Percentiles rank a stretch among this genome's conserved stretches.
These are phyloP conservation scores for Calliphora vomitoria DNA, from an alignment of 2,888 invertebrate genomes.

Conservation along the genomic window DNA sequence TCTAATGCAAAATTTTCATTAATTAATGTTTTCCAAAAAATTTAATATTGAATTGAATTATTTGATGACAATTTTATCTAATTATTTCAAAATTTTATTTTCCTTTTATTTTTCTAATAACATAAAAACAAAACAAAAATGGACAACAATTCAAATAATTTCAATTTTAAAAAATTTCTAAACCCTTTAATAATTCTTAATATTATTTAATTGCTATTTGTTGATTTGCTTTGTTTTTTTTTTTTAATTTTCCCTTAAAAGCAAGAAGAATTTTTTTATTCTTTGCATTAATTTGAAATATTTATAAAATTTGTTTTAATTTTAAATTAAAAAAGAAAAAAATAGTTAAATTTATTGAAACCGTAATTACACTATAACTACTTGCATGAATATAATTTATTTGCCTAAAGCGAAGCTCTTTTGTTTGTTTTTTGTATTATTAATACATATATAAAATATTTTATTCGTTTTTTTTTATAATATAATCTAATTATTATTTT, in stretches of 20 bases:
- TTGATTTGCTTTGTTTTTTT: slow-evolving; percentile 27
- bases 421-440: slow-evolving; percentile 34
- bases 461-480: slow-evolving; percentile 75
- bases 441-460: slow-evolving; percentile 14
- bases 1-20: slow-evolving; percentile 61
- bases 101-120: slow-evolving; percentile 35
- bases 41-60: background rate
- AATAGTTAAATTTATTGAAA: slow-evolving; percentile 45
- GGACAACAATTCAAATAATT: slow-evolving; percentile 53
- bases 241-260: slow-evolving; percentile 53
- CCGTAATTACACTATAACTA: slow-evolving; percentile 26
- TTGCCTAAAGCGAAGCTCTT: slow-evolving; percentile 59
- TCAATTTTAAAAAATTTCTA: slow-evolving; percentile 9
- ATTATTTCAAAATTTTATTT: slow-evolving; percentile 48
- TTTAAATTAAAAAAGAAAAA: background rate
- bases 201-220: slow-evolving; percentile 22
- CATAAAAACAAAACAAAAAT: slow-evolving; percentile 16
- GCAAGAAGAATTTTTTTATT: slow-evolving; percentile 82
- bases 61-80: slow-evolving; percentile 9
- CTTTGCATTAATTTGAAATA: slow-evolving; percentile 78
- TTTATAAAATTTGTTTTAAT: background rate
- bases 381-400: slow-evolving; percentile 63
- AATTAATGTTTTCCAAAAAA: slow-evolving; percentile 26
- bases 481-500: slow-evolving; percentile 48
- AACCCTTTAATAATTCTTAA: slow-evolving; percentile 15